Evolutionary conservation across 1,140 invertebrate genomes (phyloP).

Genomic region (Cydia amplana): DNA sequence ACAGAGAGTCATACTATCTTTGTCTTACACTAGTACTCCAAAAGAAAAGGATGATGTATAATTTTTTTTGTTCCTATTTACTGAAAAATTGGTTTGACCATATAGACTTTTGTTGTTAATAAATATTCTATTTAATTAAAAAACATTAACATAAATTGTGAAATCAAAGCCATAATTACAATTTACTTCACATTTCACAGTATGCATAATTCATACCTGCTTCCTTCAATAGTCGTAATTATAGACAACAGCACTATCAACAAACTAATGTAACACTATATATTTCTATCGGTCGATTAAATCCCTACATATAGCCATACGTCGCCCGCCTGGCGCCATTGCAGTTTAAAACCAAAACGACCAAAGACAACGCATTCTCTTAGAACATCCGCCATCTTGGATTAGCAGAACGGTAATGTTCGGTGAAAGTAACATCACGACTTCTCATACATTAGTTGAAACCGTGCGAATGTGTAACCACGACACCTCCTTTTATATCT

Average conservation of each 20-base stretch:
- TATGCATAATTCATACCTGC: too few species aligned
- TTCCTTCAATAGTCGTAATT: neutral
- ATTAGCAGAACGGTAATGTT: slow-evolving; percentile 60
- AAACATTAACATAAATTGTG: too few species aligned
- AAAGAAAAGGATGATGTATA: too few species aligned
- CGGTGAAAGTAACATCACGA: slow-evolving; percentile 72
- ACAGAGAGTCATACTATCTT: too few species aligned
- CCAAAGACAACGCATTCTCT: neutral
- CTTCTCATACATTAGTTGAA: slow-evolving; percentile 65
- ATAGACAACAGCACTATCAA: neutral
- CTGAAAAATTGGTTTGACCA: too few species aligned
- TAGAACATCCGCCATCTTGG: neutral
- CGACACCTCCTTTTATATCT: slow-evolving; percentile 56
- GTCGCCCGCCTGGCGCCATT: neutral
- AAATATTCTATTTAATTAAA: too few species aligned
- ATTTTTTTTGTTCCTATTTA: too few species aligned
- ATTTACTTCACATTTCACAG: neutral
- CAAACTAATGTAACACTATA: neutral
- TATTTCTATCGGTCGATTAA: neutral
- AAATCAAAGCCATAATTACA: neutral
- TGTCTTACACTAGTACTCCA: too few species aligned
- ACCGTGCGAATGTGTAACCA: slow-evolving; percentile 64
- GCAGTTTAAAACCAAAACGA: neutral
- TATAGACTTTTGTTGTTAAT: too few species aligned
- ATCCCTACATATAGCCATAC: slow-evolving; percentile 11